Conservation (phyloP, 2,888 invertebrate genomes). For the Amblyjoppa fuscipennis region DNA sequence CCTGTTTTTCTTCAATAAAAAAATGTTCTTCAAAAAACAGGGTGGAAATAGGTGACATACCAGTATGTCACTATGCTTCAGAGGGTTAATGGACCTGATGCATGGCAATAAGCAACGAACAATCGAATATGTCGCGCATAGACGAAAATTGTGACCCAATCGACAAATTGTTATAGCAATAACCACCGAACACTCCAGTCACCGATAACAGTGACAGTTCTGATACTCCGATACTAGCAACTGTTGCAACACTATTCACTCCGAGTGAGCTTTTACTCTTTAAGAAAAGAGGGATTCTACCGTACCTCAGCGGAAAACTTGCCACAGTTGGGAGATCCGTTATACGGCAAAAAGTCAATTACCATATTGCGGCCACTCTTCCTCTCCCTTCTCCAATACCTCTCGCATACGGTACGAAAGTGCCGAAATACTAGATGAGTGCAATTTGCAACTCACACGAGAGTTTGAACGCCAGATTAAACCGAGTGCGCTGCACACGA, state of each 20-base stretch:
- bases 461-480: neutral
- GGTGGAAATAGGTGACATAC: too few species aligned
- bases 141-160: too few species aligned
- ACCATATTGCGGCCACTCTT: neutral
- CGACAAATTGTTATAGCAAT: too few species aligned
- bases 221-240: neutral
- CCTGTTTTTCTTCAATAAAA: too few species aligned
- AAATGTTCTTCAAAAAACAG: too few species aligned
- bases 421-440: neutral
- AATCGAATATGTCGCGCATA: too few species aligned
- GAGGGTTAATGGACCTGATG: too few species aligned
- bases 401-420: neutral
- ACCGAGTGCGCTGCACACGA: neutral
- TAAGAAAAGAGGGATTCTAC: neutral
- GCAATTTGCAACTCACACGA: neutral
- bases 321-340: neutral
- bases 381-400: neutral
- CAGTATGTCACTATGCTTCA: too few species aligned
- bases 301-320: neutral
- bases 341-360: neutral
- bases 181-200: too few species aligned
- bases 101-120: too few species aligned
- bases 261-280: neutral
- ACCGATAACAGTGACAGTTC: too few species aligned
- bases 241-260: neutral